Evolutionary conservation across 2,888 invertebrate genomes (phyloP), one percentile per base, ranked within the genome.

Genomic region (Corythucha ciliata): DNA sequence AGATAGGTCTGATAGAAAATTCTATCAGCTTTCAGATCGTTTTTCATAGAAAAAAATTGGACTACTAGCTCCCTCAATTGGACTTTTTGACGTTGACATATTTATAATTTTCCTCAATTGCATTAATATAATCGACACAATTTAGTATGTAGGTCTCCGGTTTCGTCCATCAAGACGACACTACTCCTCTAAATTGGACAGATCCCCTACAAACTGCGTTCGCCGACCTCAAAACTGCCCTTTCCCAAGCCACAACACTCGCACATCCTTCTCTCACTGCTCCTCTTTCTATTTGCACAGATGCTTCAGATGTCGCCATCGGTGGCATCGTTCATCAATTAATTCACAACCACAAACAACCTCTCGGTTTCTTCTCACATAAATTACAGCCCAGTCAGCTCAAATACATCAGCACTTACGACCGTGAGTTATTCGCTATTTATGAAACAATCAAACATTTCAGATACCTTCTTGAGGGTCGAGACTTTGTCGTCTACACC

Each of bases 181-280:
- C n/a, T n/a, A n/a, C n/a, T n/a, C 29, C 39, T 22, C 24, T 45
- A 22, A 20, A 39, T 5, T 34, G 53, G 33, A 27, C 51, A 20
- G 27, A 39, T 26, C 44, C 36, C 16, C 21, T 22, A 14, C 22
- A 12, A 16, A n/a, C 25, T 20, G 44, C 49, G 10, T 33, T 42
- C 18, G 21, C 36, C 18, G 16, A 26, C 6, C 33, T 48, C 12
- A 36, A 26, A 16, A 34, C 34, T 25, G 52, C 51, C 32, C 68
- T 68, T 2, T 69, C 68, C 0, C 65, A 67, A 32, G 52, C 37
- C 1, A 63, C 67, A 4, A 61, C 68, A 3, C 68, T 68, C 1
- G 67, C 66, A 2, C 65, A 62, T 0, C 48, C 70, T 10, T 65
- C 69, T 42, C 68, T 69, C 52, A 21, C 36, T 0, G 33, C 36